These are phyloP conservation scores for Buathra laborator DNA, from an alignment of 2,888 invertebrate species.

Conservation along the genomic window DNA sequence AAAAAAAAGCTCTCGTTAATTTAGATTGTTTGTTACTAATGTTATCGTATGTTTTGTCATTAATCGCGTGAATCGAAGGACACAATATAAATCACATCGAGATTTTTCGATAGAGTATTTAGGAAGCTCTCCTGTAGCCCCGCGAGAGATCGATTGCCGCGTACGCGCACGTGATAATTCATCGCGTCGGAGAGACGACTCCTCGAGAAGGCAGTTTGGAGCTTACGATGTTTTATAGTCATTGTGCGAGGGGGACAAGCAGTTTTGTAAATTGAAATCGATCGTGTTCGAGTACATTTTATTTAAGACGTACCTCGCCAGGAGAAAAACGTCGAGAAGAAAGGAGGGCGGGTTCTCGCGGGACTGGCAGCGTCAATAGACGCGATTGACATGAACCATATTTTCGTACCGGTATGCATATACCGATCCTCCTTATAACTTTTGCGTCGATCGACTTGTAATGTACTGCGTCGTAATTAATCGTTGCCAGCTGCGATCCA, in stretches of 20 bases:
- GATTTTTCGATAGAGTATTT: neutral
- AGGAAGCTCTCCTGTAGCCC: neutral
- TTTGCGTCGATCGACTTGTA: constrained; percentile 11
- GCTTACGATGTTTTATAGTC: neutral
- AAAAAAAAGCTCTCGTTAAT: neutral
- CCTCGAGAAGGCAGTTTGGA: neutral
- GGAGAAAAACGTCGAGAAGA: neutral
- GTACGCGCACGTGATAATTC: constrained; percentile 20
- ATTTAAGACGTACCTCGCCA: neutral
- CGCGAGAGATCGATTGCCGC: constrained; percentile 19
- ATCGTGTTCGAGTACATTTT: constrained; percentile 12
- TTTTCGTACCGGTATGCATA: constrained; percentile 39
- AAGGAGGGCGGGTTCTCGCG: neutral
- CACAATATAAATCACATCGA: neutral
- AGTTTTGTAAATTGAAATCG: constrained; percentile 9
- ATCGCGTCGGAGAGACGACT: constrained; percentile 8
- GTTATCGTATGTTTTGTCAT: neutral
- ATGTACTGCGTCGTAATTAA: constrained; percentile 28
- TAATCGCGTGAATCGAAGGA: too few species aligned
- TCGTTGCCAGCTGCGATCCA: constrained; percentile 33
- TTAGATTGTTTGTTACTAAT: neutral
- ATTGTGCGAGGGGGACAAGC: neutral
- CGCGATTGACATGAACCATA: constrained; percentile 20
- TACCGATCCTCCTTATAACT: constrained; percentile 2
- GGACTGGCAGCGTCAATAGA: constrained; percentile 10